phyloP scores from a whole-genome alignment of 2,113 vertebrate species.

The Equus przewalskii region DNA sequence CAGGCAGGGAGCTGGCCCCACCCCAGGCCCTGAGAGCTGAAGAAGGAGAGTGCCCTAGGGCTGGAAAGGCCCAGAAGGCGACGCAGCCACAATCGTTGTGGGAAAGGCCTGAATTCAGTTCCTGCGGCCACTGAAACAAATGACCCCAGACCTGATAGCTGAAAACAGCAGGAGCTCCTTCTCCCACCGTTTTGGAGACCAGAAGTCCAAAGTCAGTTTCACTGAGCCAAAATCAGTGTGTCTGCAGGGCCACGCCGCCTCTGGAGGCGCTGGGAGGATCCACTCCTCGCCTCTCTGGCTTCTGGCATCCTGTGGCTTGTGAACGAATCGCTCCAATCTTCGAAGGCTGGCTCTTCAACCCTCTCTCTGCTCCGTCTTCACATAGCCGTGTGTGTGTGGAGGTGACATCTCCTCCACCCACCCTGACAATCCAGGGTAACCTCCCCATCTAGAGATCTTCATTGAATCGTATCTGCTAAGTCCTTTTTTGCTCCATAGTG shows the following conservation, averaged over 20 bases:
- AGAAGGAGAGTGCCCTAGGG: neutral
- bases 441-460: neutral
- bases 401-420: neutral
- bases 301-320: accelerated
- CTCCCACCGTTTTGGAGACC: neutral
- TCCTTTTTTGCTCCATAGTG: neutral
- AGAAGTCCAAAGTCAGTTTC: neutral
- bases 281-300: accelerated
- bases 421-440: accelerated
- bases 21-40: neutral
- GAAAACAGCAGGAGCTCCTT: accelerated
- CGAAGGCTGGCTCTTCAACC: too few relatives aligned
- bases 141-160: accelerated
- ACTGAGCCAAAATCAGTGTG: accelerated
- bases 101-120: neutral
- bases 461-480: too few relatives aligned
- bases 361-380: neutral
- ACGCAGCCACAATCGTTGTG: too few relatives aligned
- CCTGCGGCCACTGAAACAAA: accelerated
- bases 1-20: neutral
- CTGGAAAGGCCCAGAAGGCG: too few relatives aligned
- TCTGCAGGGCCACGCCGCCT: accelerated
- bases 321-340: accelerated
- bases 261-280: neutral
- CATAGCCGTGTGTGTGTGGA: accelerated